Conservation (phyloP, 2,113 vertebrate genomes). For the Microcebus griseorufus region DNA sequence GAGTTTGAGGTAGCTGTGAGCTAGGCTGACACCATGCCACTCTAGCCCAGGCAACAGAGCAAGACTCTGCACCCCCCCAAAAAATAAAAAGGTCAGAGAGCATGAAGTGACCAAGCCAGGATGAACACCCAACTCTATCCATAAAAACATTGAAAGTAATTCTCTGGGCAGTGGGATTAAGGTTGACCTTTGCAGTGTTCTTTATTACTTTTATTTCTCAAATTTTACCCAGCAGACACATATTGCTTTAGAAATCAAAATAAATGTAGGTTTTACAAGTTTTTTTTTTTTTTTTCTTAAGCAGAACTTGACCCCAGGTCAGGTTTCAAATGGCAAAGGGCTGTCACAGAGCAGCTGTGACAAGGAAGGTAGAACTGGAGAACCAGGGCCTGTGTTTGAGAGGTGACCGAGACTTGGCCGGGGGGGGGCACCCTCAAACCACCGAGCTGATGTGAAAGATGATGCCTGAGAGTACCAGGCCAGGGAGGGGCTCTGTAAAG, state of each 20-base stretch:
- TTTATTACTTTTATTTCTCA: neutral
- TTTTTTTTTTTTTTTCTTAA: neutral
- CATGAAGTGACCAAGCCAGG: neutral
- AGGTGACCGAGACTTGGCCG: neutral
- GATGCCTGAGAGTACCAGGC: neutral
- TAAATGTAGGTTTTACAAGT: neutral
- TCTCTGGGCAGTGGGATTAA: neutral
- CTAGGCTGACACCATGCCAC: no score
- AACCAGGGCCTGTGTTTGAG: neutral
- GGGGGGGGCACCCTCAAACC: neutral
- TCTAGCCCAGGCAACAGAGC: no score
- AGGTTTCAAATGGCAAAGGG: neutral
- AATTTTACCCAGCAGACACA: neutral
- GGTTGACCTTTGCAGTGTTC: neutral
- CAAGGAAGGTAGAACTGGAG: neutral
- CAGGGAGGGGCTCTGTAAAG: neutral
- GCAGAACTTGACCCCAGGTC: neutral
- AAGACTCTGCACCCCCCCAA: no score
- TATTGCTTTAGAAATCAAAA: constrained; percentile 41
- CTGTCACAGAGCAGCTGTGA: neutral
- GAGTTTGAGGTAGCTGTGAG: no score
- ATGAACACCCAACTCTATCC: neutral
- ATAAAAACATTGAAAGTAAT: neutral
- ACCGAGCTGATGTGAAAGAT: neutral
- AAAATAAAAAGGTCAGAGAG: neutral